Base-by-base conservation (phyloP, 2,888 invertebrate genomes). In the Cerastoderma edule region DNA sequence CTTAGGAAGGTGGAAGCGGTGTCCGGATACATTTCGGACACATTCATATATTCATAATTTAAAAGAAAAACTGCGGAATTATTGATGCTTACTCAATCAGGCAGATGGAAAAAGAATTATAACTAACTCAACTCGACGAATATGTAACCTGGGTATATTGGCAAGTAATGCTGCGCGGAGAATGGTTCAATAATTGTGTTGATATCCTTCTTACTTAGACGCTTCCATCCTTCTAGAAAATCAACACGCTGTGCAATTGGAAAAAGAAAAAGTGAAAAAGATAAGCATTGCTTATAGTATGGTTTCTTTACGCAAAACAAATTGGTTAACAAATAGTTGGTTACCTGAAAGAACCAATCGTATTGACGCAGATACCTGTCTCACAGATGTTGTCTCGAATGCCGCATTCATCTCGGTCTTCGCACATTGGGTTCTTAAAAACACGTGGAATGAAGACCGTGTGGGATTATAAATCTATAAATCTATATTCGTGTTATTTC, bases 311-410 rank as follows among this genome's bases (percentile, higher is more conserved):
- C 22, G 44, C 44, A 16, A 13, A 44, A 44, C 44, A 44, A 44
- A 13, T 10, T 44, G 44, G 16, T 16, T 10, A 44, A 44, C 44
- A 44, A 44, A 44, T 16, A 44, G 16, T 13, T 50, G 50, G 6
- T 65, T 28, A 65, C 65, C 33, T 66, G 48, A 22, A 66, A 30
- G 50, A 53, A n/a, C 66, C 66, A 3, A 33, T n/a, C 10, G 53
- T 66, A 13, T 66, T 66, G 30, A 66, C 28, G 33, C 66, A 66
- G 3, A 50, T 66, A 22, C 66, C 66, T 2, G 5, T 48, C 19
- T 33, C 13, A 32, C 66, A 66, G 0, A 30, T 22, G 33, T 46
- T 30, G 39, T 60, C 39, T 8, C 50, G 33, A n/a, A 19, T 22
- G 30, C 35, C 35, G 32, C 66, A 66, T 28, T 66, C 66, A 30